Conservation (phyloP, 2,888 invertebrate genomes). For the Mesoligia furuncula region DNA sequence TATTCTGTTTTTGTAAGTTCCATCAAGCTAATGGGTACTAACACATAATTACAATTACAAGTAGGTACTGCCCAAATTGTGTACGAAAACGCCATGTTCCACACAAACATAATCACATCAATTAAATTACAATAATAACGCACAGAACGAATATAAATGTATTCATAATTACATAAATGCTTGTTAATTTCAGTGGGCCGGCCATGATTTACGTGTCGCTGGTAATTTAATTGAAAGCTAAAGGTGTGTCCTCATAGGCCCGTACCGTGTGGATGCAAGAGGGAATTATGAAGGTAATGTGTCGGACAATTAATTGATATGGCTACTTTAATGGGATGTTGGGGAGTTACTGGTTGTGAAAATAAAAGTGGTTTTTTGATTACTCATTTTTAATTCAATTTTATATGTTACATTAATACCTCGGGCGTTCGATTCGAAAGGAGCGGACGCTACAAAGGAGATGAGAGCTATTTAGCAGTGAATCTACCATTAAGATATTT, state of each 20-base stretch:
- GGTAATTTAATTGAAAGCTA: conserved; percentile 63
- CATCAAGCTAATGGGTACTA: conserved; percentile 7
- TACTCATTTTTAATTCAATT: neutral
- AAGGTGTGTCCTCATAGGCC: conserved; percentile 49
- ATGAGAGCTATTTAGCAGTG: neutral
- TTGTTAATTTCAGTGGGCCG: conserved; percentile 58
- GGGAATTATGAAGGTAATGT: conserved; percentile 35
- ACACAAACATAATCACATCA: conserved; percentile 45
- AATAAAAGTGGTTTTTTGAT: conserved; percentile 16
- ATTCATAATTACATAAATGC: conserved; percentile 65
- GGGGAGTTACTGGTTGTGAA: neutral
- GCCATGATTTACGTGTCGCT: conserved; percentile 61
- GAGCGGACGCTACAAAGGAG: neutral
- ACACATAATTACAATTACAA: conserved; percentile 28
- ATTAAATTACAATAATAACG: conserved; percentile 58
- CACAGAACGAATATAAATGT: conserved; percentile 43
- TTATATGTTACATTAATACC: conserved; percentile 19
- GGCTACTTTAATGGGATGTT: conserved; percentile 33
- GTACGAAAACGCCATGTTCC: conserved; percentile 28
- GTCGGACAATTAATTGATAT: conserved; percentile 52
- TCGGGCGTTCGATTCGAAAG: conserved; percentile 7
- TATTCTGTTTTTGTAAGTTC: neutral
- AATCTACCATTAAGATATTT: neutral
- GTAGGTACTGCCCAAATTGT: conserved; percentile 19
- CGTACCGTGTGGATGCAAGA: conserved; percentile 16